Base-by-base conservation (phyloP, 2,888 invertebrate species). In the Dryobota labecula region DNA sequence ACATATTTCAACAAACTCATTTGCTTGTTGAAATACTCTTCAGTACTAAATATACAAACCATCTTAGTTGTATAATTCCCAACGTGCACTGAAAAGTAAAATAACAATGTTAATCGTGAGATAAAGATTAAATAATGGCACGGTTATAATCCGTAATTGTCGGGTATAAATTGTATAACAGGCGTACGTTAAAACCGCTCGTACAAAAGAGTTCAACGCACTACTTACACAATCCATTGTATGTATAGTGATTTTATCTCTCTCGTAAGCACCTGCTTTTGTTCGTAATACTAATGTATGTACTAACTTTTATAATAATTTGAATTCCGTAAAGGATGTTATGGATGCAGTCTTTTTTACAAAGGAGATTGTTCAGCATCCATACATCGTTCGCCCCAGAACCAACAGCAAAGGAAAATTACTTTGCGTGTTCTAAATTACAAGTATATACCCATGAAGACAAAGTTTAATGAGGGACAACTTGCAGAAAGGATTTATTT, bases 121-220 rank as follows among this genome's bases (percentile, higher is more conserved):
- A 78, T 82, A 79, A 85, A 75, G 53, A 76, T 73, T 65, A 82
- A 85, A 76, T 76, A 70, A 82, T 67, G 47, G 62, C 57, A 56
- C 67, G 58, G 65, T 51, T 70, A 76, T 75, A 79, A 84, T 79
- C 61, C 51, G 65, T 81, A 80, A 78, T 76, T 65, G 66, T 67
- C 36, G 64, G 63, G 60, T 72, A 58, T 69, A 69, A 62, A 73
- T 80, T 84, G 67, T 79, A 76, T 73, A 73, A 75, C 71, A 36
- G 61, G 58, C 61, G 66, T 51, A 4, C 24, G 36, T 45, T 68
- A 67, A 83, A 76, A 74, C 47, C 38, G 63, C 72, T 56, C 70
- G 72, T 89, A 90, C 84, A 90, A 91, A 91, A 90, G 89, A 92
- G 90, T 90, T 92, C 88, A 92, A 92, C 91, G 92, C 87, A 84